Conservation (phyloP, 37 sponge, comb jelly and placozoan species). For the Oopsacas minuta region DNA sequence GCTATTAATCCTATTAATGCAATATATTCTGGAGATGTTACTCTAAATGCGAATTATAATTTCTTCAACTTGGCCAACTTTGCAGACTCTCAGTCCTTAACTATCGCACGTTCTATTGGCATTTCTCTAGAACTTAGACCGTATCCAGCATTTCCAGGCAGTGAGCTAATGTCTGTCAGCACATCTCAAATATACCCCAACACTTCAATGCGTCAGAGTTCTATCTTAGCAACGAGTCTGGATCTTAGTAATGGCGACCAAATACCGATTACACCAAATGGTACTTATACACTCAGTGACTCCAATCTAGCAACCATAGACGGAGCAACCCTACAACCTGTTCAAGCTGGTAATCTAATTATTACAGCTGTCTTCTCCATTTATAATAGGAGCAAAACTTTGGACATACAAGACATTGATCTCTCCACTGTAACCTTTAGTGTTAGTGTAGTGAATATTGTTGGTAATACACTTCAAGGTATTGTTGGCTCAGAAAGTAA, state of each 20-base stretch:
- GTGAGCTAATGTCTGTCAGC: slow-evolving; percentile 8
- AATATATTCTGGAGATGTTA: background rate
- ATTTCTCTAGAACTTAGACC: slow-evolving; percentile 28
- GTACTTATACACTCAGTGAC: background rate
- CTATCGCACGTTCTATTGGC: background rate
- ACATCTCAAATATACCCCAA: slow-evolving; percentile 24
- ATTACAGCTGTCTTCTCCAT: background rate
- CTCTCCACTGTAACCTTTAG: background rate
- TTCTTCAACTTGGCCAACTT: background rate
- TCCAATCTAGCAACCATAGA: background rate
- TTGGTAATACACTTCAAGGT: background rate
- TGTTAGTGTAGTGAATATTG: background rate
- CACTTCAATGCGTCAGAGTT: slow-evolving; percentile 26
- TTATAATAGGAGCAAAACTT: background rate
- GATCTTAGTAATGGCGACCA: background rate
- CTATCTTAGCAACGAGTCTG: background rate
- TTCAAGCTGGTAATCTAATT: background rate
- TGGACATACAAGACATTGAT: background rate
- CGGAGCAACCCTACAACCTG: background rate
- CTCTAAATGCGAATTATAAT: background rate
- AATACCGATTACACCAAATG: background rate
- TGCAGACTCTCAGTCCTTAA: background rate
- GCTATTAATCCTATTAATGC: background rate
- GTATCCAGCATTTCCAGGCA: slow-evolving; percentile 38
- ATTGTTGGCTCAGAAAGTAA: background rate